phyloP scores from a whole-genome alignment of 2,888 invertebrate genomes.

The Camptogramma bilineatum region DNA sequence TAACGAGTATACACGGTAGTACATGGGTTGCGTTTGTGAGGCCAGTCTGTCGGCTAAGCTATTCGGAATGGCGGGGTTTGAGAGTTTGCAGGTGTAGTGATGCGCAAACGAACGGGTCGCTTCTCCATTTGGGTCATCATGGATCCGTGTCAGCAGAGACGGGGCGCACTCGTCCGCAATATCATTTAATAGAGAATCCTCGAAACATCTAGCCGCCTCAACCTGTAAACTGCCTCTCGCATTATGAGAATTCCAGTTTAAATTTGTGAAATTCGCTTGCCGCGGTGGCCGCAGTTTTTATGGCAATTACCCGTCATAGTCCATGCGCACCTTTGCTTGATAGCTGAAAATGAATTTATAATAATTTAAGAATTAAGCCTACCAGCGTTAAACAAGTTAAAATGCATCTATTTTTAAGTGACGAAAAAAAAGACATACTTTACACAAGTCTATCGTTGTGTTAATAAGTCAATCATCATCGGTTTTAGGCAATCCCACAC shows the following conservation, averaged over 20 bases:
- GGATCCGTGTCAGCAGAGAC: constrained; percentile 63
- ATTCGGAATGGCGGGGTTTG: constrained; percentile 49
- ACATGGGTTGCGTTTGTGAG: constrained; percentile 33
- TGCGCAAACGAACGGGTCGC: constrained; percentile 66
- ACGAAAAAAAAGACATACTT: neutral
- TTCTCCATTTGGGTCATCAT: constrained; percentile 67
- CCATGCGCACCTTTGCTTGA: constrained; percentile 21
- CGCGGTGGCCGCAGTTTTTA: constrained; percentile 25
- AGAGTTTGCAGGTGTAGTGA: constrained; percentile 59
- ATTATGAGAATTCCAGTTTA: constrained; percentile 31
- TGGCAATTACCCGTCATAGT: constrained; percentile 32
- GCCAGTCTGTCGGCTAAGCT: constrained; percentile 46
- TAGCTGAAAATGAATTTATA: constrained; percentile 19
- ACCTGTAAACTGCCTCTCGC: constrained; percentile 30
- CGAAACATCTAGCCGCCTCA: constrained; percentile 30
- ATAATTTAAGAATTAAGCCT: neutral
- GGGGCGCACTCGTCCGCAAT: constrained; percentile 55
- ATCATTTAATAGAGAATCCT: constrained; percentile 42
- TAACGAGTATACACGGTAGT: constrained; percentile 48
- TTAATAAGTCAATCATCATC: constrained; percentile 1
- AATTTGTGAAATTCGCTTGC: constrained; percentile 26
- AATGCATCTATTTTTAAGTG: neutral
- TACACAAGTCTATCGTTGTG: neutral
- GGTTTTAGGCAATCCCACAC: constrained; percentile 20
- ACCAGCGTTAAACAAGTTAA: neutral